Evolutionary conservation across 2,113 vertebrate genomes (phyloP).

Genomic region (Nipponia nippon): DNA sequence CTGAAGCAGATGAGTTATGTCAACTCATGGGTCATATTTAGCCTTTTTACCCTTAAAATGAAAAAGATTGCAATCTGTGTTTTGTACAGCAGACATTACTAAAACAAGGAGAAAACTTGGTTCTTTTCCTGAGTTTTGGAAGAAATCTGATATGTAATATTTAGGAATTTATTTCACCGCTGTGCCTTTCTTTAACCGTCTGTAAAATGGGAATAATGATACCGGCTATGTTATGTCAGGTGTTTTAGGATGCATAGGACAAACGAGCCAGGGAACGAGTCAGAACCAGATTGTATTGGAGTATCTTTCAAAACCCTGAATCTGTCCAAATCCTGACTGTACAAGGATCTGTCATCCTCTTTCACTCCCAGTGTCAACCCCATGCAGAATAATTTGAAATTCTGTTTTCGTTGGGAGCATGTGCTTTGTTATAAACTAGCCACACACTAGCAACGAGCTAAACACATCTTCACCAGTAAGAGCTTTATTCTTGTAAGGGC

Average conservation of each 20-base stretch:
- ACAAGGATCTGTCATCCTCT: background rate
- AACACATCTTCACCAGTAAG: background rate
- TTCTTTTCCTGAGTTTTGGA: conserved; percentile 26
- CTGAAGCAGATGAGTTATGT: conserved; percentile 64
- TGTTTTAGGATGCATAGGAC: background rate
- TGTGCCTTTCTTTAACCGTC: conserved; percentile 19
- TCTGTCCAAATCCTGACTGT: background rate
- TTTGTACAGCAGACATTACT: background rate
- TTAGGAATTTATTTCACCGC: background rate
- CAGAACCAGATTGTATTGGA: background rate
- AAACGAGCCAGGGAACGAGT: background rate
- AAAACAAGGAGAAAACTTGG: conserved; percentile 3
- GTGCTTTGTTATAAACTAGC: background rate
- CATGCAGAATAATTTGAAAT: background rate
- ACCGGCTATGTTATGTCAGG: conserved; percentile 3
- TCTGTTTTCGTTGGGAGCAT: background rate
- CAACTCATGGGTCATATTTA: conserved; percentile 51
- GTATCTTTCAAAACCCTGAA: background rate
- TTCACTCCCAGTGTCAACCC: background rate
- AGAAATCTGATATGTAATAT: conserved; percentile 21
- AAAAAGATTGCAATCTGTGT: conserved; percentile 55
- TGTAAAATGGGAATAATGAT: conserved; percentile 16
- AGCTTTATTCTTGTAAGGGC: background rate
- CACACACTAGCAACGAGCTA: background rate
- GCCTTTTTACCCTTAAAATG: conserved; percentile 67